Conservation (phyloP, 2,888 invertebrate species). For the Morinoia aosen region DNA sequence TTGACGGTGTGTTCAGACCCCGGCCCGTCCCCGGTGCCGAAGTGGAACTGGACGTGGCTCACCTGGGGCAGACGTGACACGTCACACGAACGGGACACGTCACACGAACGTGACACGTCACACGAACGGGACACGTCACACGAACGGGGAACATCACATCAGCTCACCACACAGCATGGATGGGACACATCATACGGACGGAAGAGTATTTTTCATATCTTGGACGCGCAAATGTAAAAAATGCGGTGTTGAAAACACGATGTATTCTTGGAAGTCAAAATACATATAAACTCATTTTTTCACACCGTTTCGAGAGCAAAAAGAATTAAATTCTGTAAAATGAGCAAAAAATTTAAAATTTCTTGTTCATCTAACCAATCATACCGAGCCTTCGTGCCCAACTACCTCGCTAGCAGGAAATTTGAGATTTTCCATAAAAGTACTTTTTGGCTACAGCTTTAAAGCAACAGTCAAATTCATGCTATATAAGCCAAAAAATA, state of each 20-base stretch:
- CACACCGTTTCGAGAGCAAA: background rate
- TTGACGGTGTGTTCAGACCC: slow-evolving; percentile 99
- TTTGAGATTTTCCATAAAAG: background rate
- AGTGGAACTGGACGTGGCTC: slow-evolving; percentile 94
- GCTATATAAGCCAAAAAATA: too few relatives aligned
- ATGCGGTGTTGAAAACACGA: background rate
- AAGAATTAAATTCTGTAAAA: background rate
- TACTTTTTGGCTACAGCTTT: too few relatives aligned
- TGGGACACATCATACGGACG: too few relatives aligned
- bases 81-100: background rate
- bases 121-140: background rate
- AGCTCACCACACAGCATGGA: background rate
- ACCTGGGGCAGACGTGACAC: slow-evolving; percentile 73
- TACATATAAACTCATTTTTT: background rate
- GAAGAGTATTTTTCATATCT: too few relatives aligned
- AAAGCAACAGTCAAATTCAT: too few relatives aligned
- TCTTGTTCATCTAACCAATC: too few relatives aligned
- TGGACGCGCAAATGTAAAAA: too few relatives aligned
- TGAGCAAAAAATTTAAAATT: too few relatives aligned
- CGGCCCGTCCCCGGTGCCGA: slow-evolving; percentile 89
- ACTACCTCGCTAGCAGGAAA: background rate
- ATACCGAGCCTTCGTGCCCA: background rate
- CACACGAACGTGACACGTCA: too few relatives aligned
- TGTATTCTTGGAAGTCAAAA: background rate
- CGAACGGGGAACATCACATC: background rate